Conservation (phyloP, 1,140 invertebrate genomes). For the Laupala kohalensis region DNA sequence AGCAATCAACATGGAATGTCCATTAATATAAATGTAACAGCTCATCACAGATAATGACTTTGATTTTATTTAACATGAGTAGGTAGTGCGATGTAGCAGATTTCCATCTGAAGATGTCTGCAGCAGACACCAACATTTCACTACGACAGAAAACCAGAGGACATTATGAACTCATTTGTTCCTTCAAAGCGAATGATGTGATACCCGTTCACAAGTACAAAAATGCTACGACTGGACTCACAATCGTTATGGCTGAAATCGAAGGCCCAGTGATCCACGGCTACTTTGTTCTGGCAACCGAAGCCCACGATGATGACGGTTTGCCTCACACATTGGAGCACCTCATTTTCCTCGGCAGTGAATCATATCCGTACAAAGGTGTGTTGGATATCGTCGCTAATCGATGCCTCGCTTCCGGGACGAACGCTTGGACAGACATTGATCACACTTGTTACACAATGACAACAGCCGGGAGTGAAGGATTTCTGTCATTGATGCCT, state of each 20-base stretch:
- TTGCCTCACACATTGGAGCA: constrained; percentile 87
- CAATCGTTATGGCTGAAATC: constrained; percentile 65
- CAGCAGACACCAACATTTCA: no score
- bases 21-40: no score
- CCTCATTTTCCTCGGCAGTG: constrained; percentile 79
- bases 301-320: constrained; percentile 83
- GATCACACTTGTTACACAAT: constrained; percentile 86
- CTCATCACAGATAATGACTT: no score
- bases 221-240: constrained; percentile 63
- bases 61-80: no score
- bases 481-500: constrained; percentile 75
- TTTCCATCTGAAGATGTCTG: no score
- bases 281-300: constrained; percentile 70
- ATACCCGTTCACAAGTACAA: constrained; percentile 71
- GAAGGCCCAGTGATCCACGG: constrained; percentile 77
- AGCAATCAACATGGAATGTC: no score
- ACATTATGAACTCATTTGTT: constrained; percentile 46
- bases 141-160: constrained; percentile 47
- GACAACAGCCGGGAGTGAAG: constrained; percentile 71
- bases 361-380: constrained; percentile 81
- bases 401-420: constrained; percentile 76
- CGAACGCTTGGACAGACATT: constrained; percentile 72
- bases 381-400: constrained; percentile 79
- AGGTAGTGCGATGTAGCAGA: no score
- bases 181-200: constrained; percentile 46